Conservation (phyloP, 2,888 invertebrate species). For the Aquatica leii region DNA sequence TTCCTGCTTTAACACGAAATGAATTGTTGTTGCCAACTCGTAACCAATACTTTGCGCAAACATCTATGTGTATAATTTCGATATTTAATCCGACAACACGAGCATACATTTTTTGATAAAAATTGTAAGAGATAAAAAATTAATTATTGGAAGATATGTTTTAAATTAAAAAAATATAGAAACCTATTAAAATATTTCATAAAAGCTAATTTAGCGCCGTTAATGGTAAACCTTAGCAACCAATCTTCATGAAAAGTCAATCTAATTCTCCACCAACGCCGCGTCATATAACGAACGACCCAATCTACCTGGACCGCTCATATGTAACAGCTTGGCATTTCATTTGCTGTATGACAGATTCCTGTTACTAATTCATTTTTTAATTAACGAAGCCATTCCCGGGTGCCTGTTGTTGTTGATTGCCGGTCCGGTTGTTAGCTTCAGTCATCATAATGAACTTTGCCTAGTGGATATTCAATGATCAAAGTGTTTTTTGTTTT, state of each 20-base stretch:
- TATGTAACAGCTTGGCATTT: constrained; percentile 59
- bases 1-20: constrained; percentile 37
- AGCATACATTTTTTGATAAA: neutral
- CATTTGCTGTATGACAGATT: constrained; percentile 60
- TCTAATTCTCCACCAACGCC: constrained; percentile 54
- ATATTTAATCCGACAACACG: too few relatives aligned
- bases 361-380: constrained; percentile 61
- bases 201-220: constrained; percentile 57
- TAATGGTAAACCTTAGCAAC: constrained; percentile 52
- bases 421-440: constrained; percentile 44
- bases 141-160: constrained; percentile 29
- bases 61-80: neutral
- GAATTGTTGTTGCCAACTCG: constrained; percentile 23
- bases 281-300: constrained; percentile 39
- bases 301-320: constrained; percentile 49
- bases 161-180: constrained; percentile 51
- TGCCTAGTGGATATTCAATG: constrained; percentile 25
- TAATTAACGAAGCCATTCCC: constrained; percentile 58
- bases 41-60: constrained; percentile 10
- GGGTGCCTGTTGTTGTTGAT: constrained; percentile 50
- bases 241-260: constrained; percentile 55
- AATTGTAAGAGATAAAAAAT: constrained; percentile 13
- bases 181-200: constrained; percentile 58
- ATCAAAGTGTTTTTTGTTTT: constrained; percentile 30
- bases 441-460: constrained; percentile 36